phyloP scores from a whole-genome alignment of 1,140 invertebrate genomes.

The Brachystomella parvula region DNA sequence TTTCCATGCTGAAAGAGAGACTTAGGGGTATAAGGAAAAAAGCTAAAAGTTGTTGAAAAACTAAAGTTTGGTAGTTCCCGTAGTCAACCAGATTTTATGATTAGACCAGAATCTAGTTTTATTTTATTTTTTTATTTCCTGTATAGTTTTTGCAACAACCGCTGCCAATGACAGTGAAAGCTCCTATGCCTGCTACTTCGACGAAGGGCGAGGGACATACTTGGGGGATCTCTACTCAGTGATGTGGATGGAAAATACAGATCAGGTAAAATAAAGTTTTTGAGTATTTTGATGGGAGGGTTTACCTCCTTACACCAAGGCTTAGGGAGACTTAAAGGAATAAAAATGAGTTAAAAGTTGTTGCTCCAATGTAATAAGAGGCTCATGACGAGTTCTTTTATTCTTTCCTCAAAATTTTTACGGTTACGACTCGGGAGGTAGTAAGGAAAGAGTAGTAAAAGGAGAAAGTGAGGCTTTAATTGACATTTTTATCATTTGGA shows the following conservation, averaged over 20 bases:
- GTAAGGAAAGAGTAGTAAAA: not conserved
- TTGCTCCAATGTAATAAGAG: too few relatives aligned
- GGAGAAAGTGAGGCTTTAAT: slow-evolving; percentile 10
- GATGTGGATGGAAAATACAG: slow-evolving; percentile 61
- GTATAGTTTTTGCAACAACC: slow-evolving; percentile 56
- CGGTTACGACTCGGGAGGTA: not conserved
- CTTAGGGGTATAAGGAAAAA: too few relatives aligned
- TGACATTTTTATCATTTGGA: slow-evolving; percentile 7
- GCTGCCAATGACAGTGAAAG: slow-evolving; percentile 54
- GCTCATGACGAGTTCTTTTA: too few relatives aligned
- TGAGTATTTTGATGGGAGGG: not conserved
- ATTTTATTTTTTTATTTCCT: slow-evolving; percentile 12
- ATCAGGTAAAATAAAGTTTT: slow-evolving; percentile 43
- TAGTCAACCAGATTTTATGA: slow-evolving; percentile 9
- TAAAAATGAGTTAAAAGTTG: too few relatives aligned
- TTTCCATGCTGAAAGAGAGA: too few relatives aligned
- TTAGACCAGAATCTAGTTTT: not conserved
- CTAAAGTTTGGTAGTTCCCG: slow-evolving; percentile 9
- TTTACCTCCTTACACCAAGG: too few relatives aligned
- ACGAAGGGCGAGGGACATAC: slow-evolving; percentile 48
- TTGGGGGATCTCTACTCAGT: slow-evolving; percentile 57
- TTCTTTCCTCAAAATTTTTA: too few relatives aligned
- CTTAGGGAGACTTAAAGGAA: too few relatives aligned
- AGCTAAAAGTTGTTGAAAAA: too few relatives aligned
- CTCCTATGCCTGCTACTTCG: slow-evolving; percentile 56